A percentile compares a stretch with the other conserved stretches of the same genome.
These are phyloP conservation scores for Tigriopus japonicus DNA, from an alignment of 1,140 invertebrate genomes.

Conservation along the genomic window DNA sequence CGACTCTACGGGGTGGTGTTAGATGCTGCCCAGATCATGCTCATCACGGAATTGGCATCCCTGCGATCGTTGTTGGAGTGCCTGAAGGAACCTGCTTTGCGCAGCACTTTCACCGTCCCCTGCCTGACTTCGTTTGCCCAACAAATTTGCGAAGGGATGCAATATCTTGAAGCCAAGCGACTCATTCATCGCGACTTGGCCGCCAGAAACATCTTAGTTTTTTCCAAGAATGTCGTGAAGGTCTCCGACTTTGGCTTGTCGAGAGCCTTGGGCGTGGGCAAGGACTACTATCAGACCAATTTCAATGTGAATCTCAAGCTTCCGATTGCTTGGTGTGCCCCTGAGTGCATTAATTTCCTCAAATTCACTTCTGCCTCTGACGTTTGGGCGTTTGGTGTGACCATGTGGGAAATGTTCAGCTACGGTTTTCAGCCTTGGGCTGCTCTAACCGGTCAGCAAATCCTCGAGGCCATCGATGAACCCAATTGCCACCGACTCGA, in stretches of 20 bases:
- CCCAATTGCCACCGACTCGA: slow-evolving; percentile 66
- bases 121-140: slow-evolving; percentile 74
- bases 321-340: slow-evolving; percentile 53
- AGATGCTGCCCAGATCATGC: slow-evolving; percentile 80
- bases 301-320: slow-evolving; percentile 94
- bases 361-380: slow-evolving; percentile 89
- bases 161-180: slow-evolving; percentile 77
- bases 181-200: slow-evolving; percentile 87
- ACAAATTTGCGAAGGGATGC: slow-evolving; percentile 92
- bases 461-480: slow-evolving; percentile 83
- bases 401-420: slow-evolving; percentile 98
- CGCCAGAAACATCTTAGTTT: slow-evolving; percentile 85
- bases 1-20: slow-evolving; percentile 89
- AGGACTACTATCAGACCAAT: slow-evolving; percentile 97
- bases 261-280: slow-evolving; percentile 81
- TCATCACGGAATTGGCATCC: slow-evolving; percentile 88
- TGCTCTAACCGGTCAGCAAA: slow-evolving; percentile 82
- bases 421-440: slow-evolving; percentile 96
- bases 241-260: slow-evolving; percentile 96
- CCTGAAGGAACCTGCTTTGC: slow-evolving; percentile 63
- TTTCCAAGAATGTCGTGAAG: slow-evolving; percentile 88
- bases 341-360: slow-evolving; percentile 89
- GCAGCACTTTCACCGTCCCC: slow-evolving; percentile 68
- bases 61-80: slow-evolving; percentile 84
- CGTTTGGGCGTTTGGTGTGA: slow-evolving; percentile 93